Evolutionary conservation across 2,797 vertebrate species (phyloP), one percentile per base, ranked within the genome.

Genomic region (Furcifer pardalis): DNA sequence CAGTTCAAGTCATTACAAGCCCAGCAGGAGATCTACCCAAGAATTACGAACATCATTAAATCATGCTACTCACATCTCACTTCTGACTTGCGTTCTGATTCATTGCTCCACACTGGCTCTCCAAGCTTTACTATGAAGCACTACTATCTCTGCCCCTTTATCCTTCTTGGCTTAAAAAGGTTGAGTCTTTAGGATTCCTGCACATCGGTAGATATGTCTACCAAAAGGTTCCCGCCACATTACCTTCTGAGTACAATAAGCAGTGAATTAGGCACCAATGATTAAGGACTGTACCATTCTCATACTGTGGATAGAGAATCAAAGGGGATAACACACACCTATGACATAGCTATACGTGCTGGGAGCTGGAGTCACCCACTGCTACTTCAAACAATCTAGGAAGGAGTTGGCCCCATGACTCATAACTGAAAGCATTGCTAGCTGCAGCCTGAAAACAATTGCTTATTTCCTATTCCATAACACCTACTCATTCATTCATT

Each of bases 1-100:
- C 62, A 75, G 84, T 89, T 92, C 92, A 84, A 84, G 92, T 90
- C 66, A 82, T 82, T 90, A 90, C 93, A 94, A 79, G 92, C 83
- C 84, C 81, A 59, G 76, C 79, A 89, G 87, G 88, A 91, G 87
- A 89, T 89, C 82, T 81, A 59, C 65, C 90, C 89, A 72, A 89
- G 81, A 90, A 91, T 60, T 59, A 85, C 46, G 84, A 68, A 68
- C 37, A 32, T 46, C 46, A 62, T 32, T 81, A 60, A 35, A 80
- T n/a, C 19, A 62, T 69, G 49, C 62, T 46, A 0, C 83, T 30
- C 60, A 89, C 86, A 88, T 83, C 56, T 71, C 86, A 90, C 81
- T 88, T 77, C 37, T 27, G 80, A 62, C 46, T 13, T 63, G 10
- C 23, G 49, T 76, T 30, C 12, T 42, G 37, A 76, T 35, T 65